These are phyloP conservation scores for Paradoxurus hermaphroditus DNA, from an alignment of 2,113 vertebrate species.

Conservation along the genomic window DNA sequence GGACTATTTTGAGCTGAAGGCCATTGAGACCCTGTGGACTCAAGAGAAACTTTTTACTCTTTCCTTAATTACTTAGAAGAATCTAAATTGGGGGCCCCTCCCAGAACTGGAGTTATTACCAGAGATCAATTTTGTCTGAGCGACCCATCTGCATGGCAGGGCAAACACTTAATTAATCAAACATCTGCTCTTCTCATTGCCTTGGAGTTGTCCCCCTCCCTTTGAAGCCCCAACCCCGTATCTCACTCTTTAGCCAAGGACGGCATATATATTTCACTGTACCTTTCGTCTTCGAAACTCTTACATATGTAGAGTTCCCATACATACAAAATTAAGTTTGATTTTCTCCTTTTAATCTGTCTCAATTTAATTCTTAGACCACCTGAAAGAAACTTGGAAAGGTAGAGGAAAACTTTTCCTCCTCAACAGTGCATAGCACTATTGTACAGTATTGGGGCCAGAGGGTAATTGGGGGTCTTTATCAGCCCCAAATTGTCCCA, in stretches of 20 bases:
- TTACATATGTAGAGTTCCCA: background rate
- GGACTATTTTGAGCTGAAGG: background rate
- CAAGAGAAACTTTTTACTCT: background rate
- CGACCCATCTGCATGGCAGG: background rate
- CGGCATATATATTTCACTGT: background rate
- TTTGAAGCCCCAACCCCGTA: background rate
- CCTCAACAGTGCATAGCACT: background rate
- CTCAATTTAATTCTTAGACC: background rate
- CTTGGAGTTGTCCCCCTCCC: background rate
- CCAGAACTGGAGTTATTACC: background rate
- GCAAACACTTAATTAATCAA: background rate
- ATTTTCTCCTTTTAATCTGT: background rate
- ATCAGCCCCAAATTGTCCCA: background rate
- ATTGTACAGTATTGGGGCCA: background rate
- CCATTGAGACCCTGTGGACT: background rate
- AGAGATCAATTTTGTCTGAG: background rate
- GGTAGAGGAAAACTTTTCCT: background rate
- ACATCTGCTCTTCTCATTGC: background rate
- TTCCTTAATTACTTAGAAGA: background rate
- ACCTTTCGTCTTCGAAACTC: background rate
- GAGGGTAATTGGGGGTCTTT: background rate
- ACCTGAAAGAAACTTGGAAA: background rate
- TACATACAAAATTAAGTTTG: background rate
- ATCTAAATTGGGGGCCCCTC: background rate
- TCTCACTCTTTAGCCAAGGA: background rate